Evolutionary conservation across 1,140 invertebrate genomes (phyloP).

Genomic region (Bombyx mandarina): DNA sequence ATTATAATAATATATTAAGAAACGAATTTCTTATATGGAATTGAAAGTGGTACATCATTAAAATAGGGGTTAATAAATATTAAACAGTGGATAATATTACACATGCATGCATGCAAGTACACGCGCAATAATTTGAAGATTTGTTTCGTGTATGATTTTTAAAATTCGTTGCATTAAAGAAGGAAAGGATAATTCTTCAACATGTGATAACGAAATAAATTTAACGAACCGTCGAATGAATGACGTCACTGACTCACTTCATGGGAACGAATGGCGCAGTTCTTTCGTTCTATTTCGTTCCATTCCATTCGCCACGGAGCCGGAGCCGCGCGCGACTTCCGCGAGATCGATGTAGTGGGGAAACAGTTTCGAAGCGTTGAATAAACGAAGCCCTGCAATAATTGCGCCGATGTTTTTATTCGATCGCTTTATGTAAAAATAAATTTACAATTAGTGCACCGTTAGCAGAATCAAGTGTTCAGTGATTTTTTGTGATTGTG

Average conservation of each 20-base stretch:
- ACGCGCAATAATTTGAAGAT: too few relatives aligned
- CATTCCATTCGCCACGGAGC: constrained; percentile 27
- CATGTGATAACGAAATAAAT: too few relatives aligned
- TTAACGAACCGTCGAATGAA: background rate
- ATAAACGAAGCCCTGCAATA: constrained; percentile 41
- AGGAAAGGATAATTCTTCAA: too few relatives aligned
- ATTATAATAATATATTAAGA: too few relatives aligned
- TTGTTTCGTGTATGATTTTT: too few relatives aligned
- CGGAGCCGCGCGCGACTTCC: constrained; percentile 49
- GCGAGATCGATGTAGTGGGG: constrained; percentile 61
- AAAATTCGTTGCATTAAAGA: too few relatives aligned
- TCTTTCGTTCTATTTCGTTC: constrained; percentile 56
- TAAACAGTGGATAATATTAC: too few relatives aligned
- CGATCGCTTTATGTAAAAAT: constrained; percentile 11
- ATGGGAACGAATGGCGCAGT: constrained; percentile 30
- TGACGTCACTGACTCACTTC: constrained; percentile 31
- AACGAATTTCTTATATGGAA: too few relatives aligned
- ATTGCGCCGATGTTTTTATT: constrained; percentile 41
- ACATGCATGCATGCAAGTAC: too few relatives aligned
- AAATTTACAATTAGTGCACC: constrained; percentile 16
- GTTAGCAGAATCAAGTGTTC: constrained; percentile 27
- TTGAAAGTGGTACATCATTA: too few relatives aligned
- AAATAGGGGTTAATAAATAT: too few relatives aligned
- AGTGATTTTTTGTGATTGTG: constrained; percentile 22
- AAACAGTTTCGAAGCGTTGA: constrained; percentile 49